These are phyloP conservation scores for Tamandua tetradactyla DNA, from an alignment of 2,797 vertebrate genomes.

Conservation along the genomic window DNA sequence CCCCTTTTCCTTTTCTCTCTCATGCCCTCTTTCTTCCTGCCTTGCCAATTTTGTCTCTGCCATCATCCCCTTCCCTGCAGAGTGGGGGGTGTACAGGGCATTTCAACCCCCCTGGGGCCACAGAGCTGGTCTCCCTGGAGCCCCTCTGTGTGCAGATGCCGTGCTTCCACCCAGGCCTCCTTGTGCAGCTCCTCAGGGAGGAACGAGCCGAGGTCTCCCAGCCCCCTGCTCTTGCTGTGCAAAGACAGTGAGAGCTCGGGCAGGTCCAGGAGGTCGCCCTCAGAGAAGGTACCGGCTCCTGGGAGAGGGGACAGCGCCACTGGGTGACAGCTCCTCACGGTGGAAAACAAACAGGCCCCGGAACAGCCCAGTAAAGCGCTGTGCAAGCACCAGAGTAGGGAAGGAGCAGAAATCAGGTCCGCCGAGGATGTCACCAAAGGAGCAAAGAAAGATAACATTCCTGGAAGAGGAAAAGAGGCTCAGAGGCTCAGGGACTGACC, in stretches of 20 bases:
- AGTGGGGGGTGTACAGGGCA: neutral
- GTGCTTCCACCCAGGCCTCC: rapidly evolving
- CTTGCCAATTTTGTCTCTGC: neutral
- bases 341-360: neutral
- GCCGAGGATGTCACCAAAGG: neutral
- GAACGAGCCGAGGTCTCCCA: rapidly evolving
- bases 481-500: neutral
- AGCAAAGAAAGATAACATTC: neutral
- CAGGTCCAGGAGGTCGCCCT: neutral
- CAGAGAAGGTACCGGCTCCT: neutral
- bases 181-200: neutral
- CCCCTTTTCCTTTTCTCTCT: neutral
- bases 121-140: neutral
- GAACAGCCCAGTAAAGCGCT: neutral
- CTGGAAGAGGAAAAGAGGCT: neutral
- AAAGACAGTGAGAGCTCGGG: too few species aligned
- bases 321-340: neutral
- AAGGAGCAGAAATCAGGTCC: neutral
- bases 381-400: too few species aligned
- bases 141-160: neutral
- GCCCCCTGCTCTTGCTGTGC: neutral
- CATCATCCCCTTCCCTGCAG: neutral
- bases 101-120: neutral
- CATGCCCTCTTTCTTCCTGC: rapidly evolving
- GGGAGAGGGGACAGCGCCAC: neutral